Conservation (phyloP, 35 echinoderm and acorn worm genomes). For the Apostichopus japonicus region DNA sequence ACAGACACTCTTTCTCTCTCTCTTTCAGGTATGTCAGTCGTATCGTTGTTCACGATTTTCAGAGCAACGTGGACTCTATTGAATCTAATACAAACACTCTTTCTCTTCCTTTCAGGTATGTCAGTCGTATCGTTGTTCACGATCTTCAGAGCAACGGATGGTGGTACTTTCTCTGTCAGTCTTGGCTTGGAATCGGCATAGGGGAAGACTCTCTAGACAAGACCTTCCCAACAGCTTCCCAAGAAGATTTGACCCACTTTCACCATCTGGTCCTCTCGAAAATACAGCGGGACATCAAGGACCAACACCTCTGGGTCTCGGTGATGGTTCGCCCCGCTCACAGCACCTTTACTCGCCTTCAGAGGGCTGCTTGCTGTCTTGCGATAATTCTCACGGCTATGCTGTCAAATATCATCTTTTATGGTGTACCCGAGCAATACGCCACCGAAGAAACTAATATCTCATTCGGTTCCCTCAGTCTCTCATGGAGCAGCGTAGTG, state of each 20-base stretch:
- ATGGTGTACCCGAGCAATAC: conserved; percentile 60
- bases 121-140: conserved; percentile 88
- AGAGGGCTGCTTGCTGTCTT: conserved; percentile 83
- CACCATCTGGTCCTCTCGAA: conserved; percentile 76
- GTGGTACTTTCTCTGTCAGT: conserved; percentile 97
- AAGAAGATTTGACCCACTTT: conserved; percentile 79
- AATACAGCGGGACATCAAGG: conserved; percentile 77
- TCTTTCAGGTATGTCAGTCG: conserved; percentile 80
- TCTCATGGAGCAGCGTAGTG: conserved; percentile 67
- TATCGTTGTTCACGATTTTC: conserved; percentile 87
- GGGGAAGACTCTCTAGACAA: conserved; percentile 64
- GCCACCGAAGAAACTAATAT: conserved; percentile 32
- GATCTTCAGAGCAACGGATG: conserved; percentile 77
- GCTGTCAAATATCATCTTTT: conserved; percentile 94
- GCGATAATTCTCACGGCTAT: conserved; percentile 77
- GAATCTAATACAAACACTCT: too few relatives aligned
- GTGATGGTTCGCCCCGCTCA: conserved; percentile 68
- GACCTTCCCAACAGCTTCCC: conserved; percentile 61
- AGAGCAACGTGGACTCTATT: conserved; percentile 44
- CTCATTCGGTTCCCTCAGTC: conserved; percentile 73
- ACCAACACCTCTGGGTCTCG: conserved; percentile 93
- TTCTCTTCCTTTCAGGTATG: conserved; percentile 57
- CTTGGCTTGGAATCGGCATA: conserved; percentile 84
- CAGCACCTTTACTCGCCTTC: conserved; percentile 88
- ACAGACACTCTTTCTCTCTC: neutral